phyloP scores from a whole-genome alignment of 2,888 invertebrate species.

The Notocelia uddmanniana region DNA sequence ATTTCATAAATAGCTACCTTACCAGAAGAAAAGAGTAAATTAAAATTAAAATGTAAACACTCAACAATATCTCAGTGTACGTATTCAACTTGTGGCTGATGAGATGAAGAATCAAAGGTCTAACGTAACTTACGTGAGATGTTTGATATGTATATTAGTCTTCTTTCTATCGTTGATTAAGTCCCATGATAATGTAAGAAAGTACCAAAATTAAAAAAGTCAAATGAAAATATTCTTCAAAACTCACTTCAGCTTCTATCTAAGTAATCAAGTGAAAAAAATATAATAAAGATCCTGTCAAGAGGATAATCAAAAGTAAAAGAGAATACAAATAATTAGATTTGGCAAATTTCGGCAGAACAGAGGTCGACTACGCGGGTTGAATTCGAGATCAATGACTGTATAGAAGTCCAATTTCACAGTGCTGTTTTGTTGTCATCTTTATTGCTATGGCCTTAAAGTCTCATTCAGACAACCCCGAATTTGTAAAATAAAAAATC shows the following conservation, averaged over 20 bases:
- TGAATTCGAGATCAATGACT: constrained; percentile 54
- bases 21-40: too few relatives aligned
- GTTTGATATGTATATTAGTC: too few relatives aligned
- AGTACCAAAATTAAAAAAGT: background rate
- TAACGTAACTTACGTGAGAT: too few relatives aligned
- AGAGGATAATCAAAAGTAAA: constrained; percentile 47
- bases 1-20: too few relatives aligned
- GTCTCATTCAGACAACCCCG: background rate
- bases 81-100: too few relatives aligned
- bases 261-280: constrained; percentile 41
- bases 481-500: background rate
- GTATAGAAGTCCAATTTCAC: background rate
- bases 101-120: too few relatives aligned
- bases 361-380: constrained; percentile 50
- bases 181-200: too few relatives aligned
- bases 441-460: background rate
- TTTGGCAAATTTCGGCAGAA: constrained; percentile 49
- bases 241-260: background rate
- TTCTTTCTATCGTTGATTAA: too few relatives aligned
- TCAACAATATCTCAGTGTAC: too few relatives aligned
- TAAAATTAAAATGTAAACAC: too few relatives aligned
- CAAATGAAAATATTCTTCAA: constrained; percentile 14
- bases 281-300: constrained; percentile 39
- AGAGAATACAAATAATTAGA: constrained; percentile 37
- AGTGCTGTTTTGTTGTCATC: background rate